Base-by-base conservation (phyloP, 1,140 invertebrate species). In the Eulimnadia texana region DNA sequence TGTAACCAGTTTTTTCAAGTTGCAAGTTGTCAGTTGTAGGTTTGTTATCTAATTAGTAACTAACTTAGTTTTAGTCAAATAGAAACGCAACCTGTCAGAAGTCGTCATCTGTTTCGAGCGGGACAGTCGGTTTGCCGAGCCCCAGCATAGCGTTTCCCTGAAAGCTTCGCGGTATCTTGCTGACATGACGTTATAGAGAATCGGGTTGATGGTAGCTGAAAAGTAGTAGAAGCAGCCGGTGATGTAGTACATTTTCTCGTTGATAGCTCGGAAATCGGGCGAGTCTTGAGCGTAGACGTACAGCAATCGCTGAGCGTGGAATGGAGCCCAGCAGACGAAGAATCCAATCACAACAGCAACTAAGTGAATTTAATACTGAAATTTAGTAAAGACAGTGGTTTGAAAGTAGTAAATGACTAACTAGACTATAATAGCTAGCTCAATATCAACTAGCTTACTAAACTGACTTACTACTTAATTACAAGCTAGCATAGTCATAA, bases 311-410 rank as follows among this genome's bases (percentile, higher is more conserved):
- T 98, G 95, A 28, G 86, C 81, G 72, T 98, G 94, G 76, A 97
- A 98, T 19, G 94, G 94, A 0, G 90, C 90, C 92, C 93, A 98
- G 74, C 92, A 96, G 1, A 95, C 73, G 75, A 97, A 97, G 76
- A 98, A 98, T 16, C 88, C 87, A 1, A 96, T 79, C 2, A 97
- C 93, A 2, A 98, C 94, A 1, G 89, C 90, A 67, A 89, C 94
- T 98, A 76, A 29, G 78, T 77, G 25, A 64, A 66, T 62, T 65
- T 67, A 65, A 51, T 66, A 54, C 61, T 50, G 27, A 22, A 50
- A n/a, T 50, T 50, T 2, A 50, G 2, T 0, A 20, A 50, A 50
- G 49, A 20, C 20, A n/a, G 20, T 50, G 16, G 16, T 53, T 16
- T 54, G n/a, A n/a, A n/a, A n/a, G n/a, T 54, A 19, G 52, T 3